Evolutionary conservation across 2,888 invertebrate species (phyloP), one percentile per base, ranked within the genome.

Genomic region (Helobdella robusta): DNA sequence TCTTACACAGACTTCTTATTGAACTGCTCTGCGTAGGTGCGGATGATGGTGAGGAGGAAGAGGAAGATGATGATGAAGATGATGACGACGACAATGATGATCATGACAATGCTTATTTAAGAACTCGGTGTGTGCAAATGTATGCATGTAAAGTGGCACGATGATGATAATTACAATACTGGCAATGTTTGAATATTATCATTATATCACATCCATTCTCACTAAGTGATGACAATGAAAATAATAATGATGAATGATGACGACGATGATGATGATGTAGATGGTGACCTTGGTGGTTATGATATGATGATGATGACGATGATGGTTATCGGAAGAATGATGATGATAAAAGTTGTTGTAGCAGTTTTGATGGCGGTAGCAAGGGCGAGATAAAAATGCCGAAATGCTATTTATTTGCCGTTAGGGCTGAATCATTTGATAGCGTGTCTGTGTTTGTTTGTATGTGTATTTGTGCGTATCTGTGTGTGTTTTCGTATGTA

Each of bases 291-390:
- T 30, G 56, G 30, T 56, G 32, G 18, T 56, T 25, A 56, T 56
- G 56, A 56, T 56, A 59, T 36, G 34, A 20, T 36, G 59, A 59
- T 59, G 40, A 59, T 59, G 58, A 58, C 30, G 58, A 58, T 58
- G 50, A 50, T 50, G 50, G 25, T 50, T 4, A 50, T 50, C 20
- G 25, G n/a, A 30, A 58, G 23, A 30, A 58, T 58, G 58, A 58
- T 58, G 58, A 58, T 58, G 58, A n/a, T n/a, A n/a, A n/a, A n/a
- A n/a, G n/a, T n/a, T n/a, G n/a, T n/a, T n/a, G n/a, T n/a, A n/a
- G n/a, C n/a, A n/a, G n/a, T n/a, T n/a, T n/a, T n/a, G n/a, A n/a
- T n/a, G n/a, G n/a, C n/a, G n/a, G n/a, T n/a, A n/a, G n/a, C n/a
- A n/a, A n/a, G n/a, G n/a, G n/a, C n/a, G n/a, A n/a, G n/a, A n/a